Conservation (phyloP, 1,140 invertebrate genomes). For the Panagrolaimus sp. region DNA sequence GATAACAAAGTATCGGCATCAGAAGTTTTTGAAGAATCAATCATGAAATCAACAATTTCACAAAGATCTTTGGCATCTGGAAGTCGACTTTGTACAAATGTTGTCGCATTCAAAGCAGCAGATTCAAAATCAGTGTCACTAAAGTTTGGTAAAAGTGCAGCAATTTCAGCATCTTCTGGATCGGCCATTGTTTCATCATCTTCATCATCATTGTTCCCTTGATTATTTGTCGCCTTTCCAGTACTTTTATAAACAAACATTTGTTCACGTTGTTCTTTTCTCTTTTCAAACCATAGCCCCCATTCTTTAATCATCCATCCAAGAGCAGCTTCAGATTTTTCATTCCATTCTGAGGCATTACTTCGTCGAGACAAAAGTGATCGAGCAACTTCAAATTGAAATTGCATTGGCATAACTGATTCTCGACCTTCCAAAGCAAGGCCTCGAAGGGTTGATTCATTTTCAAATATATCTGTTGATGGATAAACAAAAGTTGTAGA, state of each 20-base stretch:
- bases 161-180: conserved; percentile 19
- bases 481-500: not conserved
- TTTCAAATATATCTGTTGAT: not conserved
- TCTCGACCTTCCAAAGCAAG: conserved; percentile 1
- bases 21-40: not conserved
- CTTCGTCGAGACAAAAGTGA: not conserved
- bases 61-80: conserved; percentile 15
- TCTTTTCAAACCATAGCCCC: conserved; percentile 63
- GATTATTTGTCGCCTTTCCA: conserved; percentile 59
- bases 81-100: not conserved
- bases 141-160: conserved; percentile 33
- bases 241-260: conserved; percentile 77
- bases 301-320: conserved; percentile 37
- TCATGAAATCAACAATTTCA: conserved; percentile 9
- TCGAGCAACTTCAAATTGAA: conserved; percentile 25
- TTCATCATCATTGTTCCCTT: conserved; percentile 70
- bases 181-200: conserved; percentile 29
- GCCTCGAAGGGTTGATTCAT: not conserved
- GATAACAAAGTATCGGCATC: conserved; percentile 15
- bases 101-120: not conserved
- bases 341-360: not conserved
- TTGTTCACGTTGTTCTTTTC: conserved; percentile 70
- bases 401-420: conserved; percentile 20
- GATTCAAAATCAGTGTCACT: conserved; percentile 10
- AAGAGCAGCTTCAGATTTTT: conserved; percentile 15